Conservation (phyloP, 2,113 vertebrate genomes). For the Arothron firmamentum region DNA sequence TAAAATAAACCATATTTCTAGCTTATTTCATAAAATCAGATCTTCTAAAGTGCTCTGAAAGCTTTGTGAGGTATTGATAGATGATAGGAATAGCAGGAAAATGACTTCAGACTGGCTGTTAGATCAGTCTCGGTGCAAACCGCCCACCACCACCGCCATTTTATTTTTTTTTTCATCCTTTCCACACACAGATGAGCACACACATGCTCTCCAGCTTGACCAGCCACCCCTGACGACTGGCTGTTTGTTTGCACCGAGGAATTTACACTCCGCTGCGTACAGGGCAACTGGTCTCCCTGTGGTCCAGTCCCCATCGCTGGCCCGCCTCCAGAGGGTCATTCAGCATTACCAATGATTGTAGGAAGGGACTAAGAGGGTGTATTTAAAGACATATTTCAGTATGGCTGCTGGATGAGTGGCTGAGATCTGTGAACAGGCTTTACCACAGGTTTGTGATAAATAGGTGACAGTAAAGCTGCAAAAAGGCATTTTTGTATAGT, state of each 20-base stretch:
- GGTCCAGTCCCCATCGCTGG: conserved; percentile 30
- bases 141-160: not conserved
- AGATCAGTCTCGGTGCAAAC: conserved; percentile 10
- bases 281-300: conserved; percentile 31
- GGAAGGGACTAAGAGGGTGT: conserved; percentile 12
- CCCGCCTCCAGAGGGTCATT: conserved; percentile 39
- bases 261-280: conserved; percentile 50
- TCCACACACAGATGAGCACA: conserved; percentile 2
- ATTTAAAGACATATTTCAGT: conserved; percentile 26
- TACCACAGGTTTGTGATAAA: not conserved
- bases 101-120: not conserved
- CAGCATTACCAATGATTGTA: conserved; percentile 5
- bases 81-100: too few species aligned
- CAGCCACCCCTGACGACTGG: conserved; percentile 49
- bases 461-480: too few species aligned
- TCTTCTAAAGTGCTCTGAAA: too few species aligned
- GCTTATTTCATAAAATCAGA: too few species aligned
- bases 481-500: too few species aligned
- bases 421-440: not conserved
- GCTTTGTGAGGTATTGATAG: too few species aligned
- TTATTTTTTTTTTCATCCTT: conserved; percentile 17
- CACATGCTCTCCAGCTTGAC: conserved; percentile 21
- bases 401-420: conserved; percentile 10
- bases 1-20: too few species aligned
- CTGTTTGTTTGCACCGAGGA: conserved; percentile 58